Evolutionary conservation across 2,888 invertebrate species (phyloP).

Genomic region (Cephalotes varians): DNA sequence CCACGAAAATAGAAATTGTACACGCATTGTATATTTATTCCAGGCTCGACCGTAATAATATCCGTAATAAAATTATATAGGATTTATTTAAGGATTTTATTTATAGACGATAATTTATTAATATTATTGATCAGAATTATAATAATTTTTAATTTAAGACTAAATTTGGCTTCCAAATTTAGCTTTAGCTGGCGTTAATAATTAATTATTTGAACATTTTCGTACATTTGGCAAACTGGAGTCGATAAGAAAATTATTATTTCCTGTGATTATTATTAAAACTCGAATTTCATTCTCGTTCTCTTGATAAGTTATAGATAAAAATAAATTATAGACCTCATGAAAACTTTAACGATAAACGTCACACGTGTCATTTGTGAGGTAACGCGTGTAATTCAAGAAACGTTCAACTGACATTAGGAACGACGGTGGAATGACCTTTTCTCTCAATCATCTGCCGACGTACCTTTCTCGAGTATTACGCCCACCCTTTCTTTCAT

Average conservation of each 20-base stretch:
- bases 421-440: constrained; percentile 18
- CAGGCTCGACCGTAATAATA: background rate
- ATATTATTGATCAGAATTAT: background rate
- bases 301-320: constrained; percentile 62
- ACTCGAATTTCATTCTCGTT: background rate
- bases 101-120: background rate
- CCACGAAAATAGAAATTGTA: background rate
- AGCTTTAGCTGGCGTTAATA: background rate
- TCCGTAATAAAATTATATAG: background rate
- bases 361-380: background rate
- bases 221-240: background rate
- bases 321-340: no score
- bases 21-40: background rate
- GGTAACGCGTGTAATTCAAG: constrained; percentile 43
- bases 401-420: constrained; percentile 5
- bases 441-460: constrained; percentile 51
- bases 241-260: background rate
- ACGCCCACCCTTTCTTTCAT: constrained; percentile 5
- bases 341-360: constrained; percentile 82
- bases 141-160: background rate
- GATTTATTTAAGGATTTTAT: background rate
- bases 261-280: background rate
- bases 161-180: background rate
- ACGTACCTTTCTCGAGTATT: constrained; percentile 24
- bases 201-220: background rate